Base-by-base conservation (phyloP, 2,797 vertebrate genomes). In the Thamnophis elegans region DNA sequence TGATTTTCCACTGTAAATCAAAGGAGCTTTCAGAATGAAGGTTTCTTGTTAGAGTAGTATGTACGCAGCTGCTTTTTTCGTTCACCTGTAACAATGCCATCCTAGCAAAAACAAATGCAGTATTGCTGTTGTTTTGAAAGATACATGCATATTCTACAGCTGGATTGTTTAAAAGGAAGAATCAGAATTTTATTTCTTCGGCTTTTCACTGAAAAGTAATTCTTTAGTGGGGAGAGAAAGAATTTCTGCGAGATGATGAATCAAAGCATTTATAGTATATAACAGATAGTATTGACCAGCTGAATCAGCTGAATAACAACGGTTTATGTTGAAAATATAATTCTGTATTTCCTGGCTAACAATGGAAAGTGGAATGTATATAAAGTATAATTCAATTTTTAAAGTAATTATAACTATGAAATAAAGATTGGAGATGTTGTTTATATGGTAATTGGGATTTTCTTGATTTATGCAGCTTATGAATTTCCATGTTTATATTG, bases 401-500 rank as follows among this genome's bases (percentile, higher is more conserved):
- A 95, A 93, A 86, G 94, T 96, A 96, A 92, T 97, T 97, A 96
- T 96, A 96, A 96, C 94, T 88, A 86, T 93, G 82, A 96, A 97
- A 94, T 97, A 96, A 96, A 95, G 95, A 96, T 60, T 93, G 97
- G 94, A 95, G 95, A 25, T 25, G 1, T 25, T 62, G 98, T 98
- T 98, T 98, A 93, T 97, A 96, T 94, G 60, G 94, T 94, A 96
- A 94, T 96, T 96, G 95, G 32, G 53, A 94, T 93, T 94, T 47
- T 97, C 96, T 85, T 96, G 55, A 0, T 94, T 95, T 94, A 93
- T 65, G 94, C 96, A 85, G 97, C 96, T 97, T 97, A 97, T 89
- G 16, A 95, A 96, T 95, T 97, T 93, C 32, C 94, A 96, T 97
- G 90, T 92, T 90, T 93, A 94, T 91, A 94, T 94, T 16, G 91